Percentiles rank a stretch among this genome's conserved stretches.
phyloP scores from a whole-genome alignment of 37 sponge, comb jelly and placozoan genomes.

The Theonella swinhoei region DNA sequence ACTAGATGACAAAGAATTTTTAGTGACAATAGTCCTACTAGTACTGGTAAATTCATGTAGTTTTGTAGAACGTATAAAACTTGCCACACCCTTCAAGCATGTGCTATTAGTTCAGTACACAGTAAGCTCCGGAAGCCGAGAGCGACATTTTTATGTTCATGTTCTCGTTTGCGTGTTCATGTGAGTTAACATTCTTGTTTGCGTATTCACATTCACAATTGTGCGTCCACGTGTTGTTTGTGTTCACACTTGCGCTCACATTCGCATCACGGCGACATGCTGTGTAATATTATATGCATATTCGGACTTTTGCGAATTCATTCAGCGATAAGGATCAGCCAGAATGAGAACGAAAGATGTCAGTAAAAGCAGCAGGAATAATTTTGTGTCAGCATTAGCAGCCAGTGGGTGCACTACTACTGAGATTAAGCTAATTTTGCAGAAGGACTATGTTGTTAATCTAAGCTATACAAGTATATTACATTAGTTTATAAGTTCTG shows the following conservation, averaged over 20 bases:
- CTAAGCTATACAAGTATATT: background rate
- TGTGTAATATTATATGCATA: background rate
- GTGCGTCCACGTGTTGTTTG: slow-evolving; percentile 1
- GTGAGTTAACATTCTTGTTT: too few relatives aligned
- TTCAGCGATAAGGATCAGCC: background rate
- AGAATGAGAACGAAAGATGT: background rate
- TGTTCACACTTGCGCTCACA: slow-evolving; percentile 1
- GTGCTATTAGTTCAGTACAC: too few relatives aligned
- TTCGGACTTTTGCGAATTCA: background rate
- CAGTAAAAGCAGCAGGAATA: background rate
- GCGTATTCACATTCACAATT: too few relatives aligned
- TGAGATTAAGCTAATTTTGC: background rate
- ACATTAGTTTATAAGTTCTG: background rate
- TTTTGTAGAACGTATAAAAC: too few relatives aligned
- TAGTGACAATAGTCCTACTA: too few relatives aligned
- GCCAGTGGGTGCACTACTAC: background rate
- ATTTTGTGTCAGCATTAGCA: too few relatives aligned
- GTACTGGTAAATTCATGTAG: too few relatives aligned
- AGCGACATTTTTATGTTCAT: slow-evolving; percentile 8
- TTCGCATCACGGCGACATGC: background rate
- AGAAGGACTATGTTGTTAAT: background rate
- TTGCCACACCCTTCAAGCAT: too few relatives aligned
- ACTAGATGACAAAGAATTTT: too few relatives aligned
- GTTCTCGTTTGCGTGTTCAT: background rate
- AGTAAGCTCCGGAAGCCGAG: too few relatives aligned